Evolutionary conservation across 23 tunicate genomes (phyloP).

Genomic region (Halocynthia aurantium): DNA sequence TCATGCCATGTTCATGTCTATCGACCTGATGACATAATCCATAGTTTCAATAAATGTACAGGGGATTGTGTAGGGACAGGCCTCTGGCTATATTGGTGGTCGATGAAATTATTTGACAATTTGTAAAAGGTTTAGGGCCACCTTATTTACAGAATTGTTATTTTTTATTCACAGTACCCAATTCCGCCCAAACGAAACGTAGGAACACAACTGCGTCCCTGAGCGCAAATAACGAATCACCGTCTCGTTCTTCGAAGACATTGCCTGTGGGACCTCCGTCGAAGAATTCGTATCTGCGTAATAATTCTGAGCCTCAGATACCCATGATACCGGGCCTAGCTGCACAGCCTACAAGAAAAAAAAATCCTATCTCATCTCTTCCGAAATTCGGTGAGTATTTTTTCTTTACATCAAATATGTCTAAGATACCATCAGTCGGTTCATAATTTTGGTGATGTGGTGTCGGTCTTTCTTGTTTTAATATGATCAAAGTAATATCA

Average conservation of each 20-base stretch:
- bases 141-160: too few relatives aligned
- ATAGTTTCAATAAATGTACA: too few relatives aligned
- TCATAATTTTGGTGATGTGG: neutral
- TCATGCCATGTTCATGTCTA: too few relatives aligned
- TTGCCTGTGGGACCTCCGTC: slow-evolving; percentile 25
- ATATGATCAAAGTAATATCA: neutral
- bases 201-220: slow-evolving; percentile 15
- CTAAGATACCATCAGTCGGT: neutral
- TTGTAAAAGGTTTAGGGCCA: too few relatives aligned
- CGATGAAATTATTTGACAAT: too few relatives aligned
- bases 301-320: slow-evolving; percentile 86
- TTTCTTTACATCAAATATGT: neutral
- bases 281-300: slow-evolving; percentile 23
- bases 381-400: slow-evolving; percentile 61
- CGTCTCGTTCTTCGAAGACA: slow-evolving; percentile 81
- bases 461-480: neutral
- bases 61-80: too few relatives aligned
- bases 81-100: too few relatives aligned
- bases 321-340: slow-evolving; percentile 32
- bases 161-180: slow-evolving; percentile 18
- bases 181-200: slow-evolving; percentile 42
- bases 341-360: slow-evolving; percentile 49
- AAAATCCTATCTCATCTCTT: slow-evolving; percentile 49
- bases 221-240: slow-evolving; percentile 29
- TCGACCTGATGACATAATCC: too few relatives aligned